Evolutionary conservation across 1,140 invertebrate genomes (phyloP), one percentile per base, ranked within the genome.

Genomic region (Orius insidiosus): DNA sequence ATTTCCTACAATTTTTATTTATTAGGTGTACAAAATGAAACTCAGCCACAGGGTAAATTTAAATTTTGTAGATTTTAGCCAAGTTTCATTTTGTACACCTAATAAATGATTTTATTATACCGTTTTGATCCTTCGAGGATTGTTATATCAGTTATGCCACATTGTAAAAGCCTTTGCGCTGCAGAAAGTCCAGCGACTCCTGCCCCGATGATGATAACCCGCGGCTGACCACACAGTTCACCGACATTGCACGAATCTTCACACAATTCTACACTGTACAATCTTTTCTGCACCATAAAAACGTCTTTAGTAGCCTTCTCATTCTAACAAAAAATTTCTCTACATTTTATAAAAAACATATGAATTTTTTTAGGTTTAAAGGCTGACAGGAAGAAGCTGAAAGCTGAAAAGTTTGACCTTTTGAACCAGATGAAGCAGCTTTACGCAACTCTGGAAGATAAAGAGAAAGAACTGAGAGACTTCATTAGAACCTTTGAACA

Each of bases 401-500:
- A 92, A 62, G 83, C 85, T 10, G 88, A 94, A 63, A 93, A 93
- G 64, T 87, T 86, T 60, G 88, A 95, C 64, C 69, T 95, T 13
- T 65, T 94, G 50, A 86, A 85, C 58, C 88, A 95, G 67, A 92
- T 93, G 78, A 93, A 92, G 63, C 86, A 92, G 56, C 70, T 95
- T 9, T 95, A 93, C 59, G 78, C 78, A 47, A 92, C 88, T 10
- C 67, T 95, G 43, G 88, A 94, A 63, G 87, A 93, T 57, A 93
- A 94, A 65, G 88, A 94, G 60, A 80, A 84, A 51, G 88, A 93
- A 63, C 66, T 94, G 10, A 68, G 88, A 49, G 87, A 93, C 62
- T 95, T 95, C 57, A 93, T 95, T 57, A 70, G 86, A 48, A 92
- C 85, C 65, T 95, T 88, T 62, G 88, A 93, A 66, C 85, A 89